Conservation (phyloP, 92 coral and sea anemone genomes). For the Epizoanthus fatuus region DNA sequence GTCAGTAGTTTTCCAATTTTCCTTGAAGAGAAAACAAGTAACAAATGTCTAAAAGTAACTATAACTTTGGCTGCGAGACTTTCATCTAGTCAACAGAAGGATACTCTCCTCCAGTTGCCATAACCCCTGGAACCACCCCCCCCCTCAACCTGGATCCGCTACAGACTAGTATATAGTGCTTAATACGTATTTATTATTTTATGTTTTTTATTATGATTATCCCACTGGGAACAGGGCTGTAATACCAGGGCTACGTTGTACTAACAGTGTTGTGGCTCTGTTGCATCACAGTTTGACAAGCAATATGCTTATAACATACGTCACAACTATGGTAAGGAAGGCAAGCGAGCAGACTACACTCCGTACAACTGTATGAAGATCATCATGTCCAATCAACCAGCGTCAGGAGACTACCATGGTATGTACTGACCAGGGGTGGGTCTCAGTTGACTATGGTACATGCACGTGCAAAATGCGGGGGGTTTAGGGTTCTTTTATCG, state of each 20-base stretch:
- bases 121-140: too few species aligned
- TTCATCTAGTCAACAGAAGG: too few species aligned
- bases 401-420: slow-evolving; percentile 98
- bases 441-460: neutral
- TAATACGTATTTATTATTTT: too few species aligned
- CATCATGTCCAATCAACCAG: slow-evolving; percentile 95
- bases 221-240: too few species aligned
- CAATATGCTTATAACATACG: slow-evolving; percentile 96
- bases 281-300: slow-evolving; percentile 90
- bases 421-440: neutral
- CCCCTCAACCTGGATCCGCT: too few species aligned
- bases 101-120: too few species aligned
- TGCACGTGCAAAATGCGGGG: neutral
- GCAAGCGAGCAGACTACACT: slow-evolving; percentile 95
- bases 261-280: neutral
- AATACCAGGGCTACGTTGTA: neutral
- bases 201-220: too few species aligned
- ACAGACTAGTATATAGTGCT: too few species aligned
- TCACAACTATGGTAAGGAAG: slow-evolving; percentile 97
- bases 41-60: too few species aligned
- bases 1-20: neutral
- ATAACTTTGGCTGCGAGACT: too few species aligned
- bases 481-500: too few species aligned
- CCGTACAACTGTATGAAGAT: slow-evolving; percentile 99
- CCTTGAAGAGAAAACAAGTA: neutral